Conservation (phyloP, 2,888 invertebrate genomes). For the Perizoma affinitatum region DNA sequence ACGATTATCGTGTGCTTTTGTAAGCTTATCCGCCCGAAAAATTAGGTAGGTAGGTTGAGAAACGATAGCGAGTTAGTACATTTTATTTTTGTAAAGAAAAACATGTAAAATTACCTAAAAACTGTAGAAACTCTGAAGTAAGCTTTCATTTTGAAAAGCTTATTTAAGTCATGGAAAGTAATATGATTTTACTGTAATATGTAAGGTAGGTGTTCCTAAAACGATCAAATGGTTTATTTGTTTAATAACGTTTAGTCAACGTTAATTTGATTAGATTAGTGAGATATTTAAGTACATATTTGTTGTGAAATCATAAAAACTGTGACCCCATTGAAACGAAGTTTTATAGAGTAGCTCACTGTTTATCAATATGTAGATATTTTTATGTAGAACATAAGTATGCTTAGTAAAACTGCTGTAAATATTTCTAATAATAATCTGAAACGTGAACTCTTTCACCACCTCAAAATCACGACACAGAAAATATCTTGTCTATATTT, state of each 20-base stretch:
- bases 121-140: background rate
- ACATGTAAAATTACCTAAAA: conserved; percentile 16
- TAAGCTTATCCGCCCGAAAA: too few relatives aligned
- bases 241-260: conserved; percentile 6
- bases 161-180: background rate
- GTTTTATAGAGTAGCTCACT: conserved; percentile 10
- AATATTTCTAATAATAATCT: background rate
- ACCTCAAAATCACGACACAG: too few relatives aligned
- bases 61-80: conserved; percentile 10
- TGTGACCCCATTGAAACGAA: conserved; percentile 15
- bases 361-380: conserved; percentile 13
- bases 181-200: background rate
- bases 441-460: too few relatives aligned
- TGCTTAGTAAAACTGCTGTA: background rate
- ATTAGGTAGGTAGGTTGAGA: background rate
- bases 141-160: too few relatives aligned
- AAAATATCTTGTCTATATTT: too few relatives aligned
- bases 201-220: conserved; percentile 16
- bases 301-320: conserved; percentile 14
- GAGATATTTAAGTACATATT: conserved; percentile 7
- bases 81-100: conserved; percentile 24
- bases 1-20: too few relatives aligned
- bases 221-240: conserved; percentile 2
- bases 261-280: conserved; percentile 1
- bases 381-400: background rate